Base-by-base conservation (phyloP, 1,140 invertebrate species). In the Temnothorax nylanderi region DNA sequence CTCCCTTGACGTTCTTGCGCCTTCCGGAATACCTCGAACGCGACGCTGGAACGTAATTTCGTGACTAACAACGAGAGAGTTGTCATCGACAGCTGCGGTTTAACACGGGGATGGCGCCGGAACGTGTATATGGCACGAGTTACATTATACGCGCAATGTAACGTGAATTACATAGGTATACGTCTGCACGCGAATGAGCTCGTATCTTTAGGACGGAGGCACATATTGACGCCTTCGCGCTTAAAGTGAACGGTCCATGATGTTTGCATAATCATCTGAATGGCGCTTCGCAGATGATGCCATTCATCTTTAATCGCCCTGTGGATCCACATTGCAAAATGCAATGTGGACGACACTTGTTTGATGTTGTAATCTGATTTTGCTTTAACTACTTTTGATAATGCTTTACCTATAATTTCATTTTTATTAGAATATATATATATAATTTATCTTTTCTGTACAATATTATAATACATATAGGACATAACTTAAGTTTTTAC, bases 31-130 rank as follows among this genome's bases (percentile, higher is more conserved):
- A 84, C 69, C 80, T 84, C 54, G 67, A 84, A 84, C 80, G 80
- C 80, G 54, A 75, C 41, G 80, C 41, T 60, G 41, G 80, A 84
- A 75, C 69, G 80, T 84, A 84, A 84, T 84, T 84, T 84, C 80
- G 44, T 84, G 80, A 84, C 69, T 84, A 84, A 84, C 80, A 84
- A 84, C 69, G 80, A 84, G 80, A 84, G 80, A 84, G 69, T 84
- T 84, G 80, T 84, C 80, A 84, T 84, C 80, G 80, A 84, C 80
- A 84, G 80, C 80, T 84, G 80, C 69, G 80, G 80, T 84, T 84
- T 74, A 82, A 84, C 67, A 75, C 69, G 47, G 54, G 41, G 69
- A 60, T 71, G 80, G 41, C 80, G 65, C 69, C 41, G n/a, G 80
- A 80, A 80, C 80, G 54, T 75, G 67, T 82, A 74, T 60, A 82